phyloP scores from a whole-genome alignment of 2,113 vertebrate species.

The Myanophis thanlyinensis region DNA sequence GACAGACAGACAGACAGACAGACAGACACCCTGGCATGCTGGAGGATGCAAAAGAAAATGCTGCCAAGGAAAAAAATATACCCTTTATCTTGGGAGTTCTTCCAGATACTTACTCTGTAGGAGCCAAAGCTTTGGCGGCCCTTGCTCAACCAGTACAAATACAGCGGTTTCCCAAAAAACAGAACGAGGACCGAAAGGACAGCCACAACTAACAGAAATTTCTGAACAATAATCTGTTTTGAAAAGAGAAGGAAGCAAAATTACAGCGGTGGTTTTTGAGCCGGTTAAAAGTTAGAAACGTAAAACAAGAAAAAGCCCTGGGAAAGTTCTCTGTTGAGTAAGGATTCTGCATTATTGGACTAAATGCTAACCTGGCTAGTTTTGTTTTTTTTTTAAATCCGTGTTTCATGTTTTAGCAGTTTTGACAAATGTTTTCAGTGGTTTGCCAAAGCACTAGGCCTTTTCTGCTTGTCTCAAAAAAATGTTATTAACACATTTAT shows the following conservation, averaged over 20 bases:
- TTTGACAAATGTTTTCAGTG: background rate
- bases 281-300: background rate
- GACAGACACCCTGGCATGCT: background rate
- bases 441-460: background rate
- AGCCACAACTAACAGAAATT: conserved; percentile 80
- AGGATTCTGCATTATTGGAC: background rate
- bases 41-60: background rate
- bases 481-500: background rate
- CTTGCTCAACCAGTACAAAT: conserved; percentile 87
- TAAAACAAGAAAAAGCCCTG: background rate
- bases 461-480: background rate
- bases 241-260: fast-evolving
- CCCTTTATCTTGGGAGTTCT: fast-evolving
- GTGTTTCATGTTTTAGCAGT: background rate
- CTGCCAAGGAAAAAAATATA: background rate
- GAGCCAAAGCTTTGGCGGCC: conserved; percentile 77
- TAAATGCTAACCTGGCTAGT: background rate
- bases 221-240: conserved; percentile 80
- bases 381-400: background rate
- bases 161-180: conserved; percentile 90
- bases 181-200: conserved; percentile 87
- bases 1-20: too few relatives aligned
- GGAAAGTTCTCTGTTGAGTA: background rate
- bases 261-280: background rate
- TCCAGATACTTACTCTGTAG: conserved; percentile 78